Evolutionary conservation across 2,113 vertebrate genomes (phyloP).

Genomic region (Pelecanoides urinatrix): DNA sequence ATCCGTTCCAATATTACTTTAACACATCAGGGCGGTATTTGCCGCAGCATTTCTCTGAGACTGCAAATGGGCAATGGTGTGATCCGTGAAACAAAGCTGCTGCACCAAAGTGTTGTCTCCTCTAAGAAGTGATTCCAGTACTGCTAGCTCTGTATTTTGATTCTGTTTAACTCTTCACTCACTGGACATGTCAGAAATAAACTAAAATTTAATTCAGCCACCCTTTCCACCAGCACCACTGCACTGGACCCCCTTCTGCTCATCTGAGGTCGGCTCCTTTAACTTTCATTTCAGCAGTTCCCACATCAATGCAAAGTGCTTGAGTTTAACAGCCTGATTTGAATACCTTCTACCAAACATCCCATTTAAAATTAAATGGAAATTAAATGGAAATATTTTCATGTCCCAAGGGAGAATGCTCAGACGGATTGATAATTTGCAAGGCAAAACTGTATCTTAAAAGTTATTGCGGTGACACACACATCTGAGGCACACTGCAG

Average conservation of each 20-base stretch:
- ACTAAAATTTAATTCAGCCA: not conserved
- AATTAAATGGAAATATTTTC: constrained; percentile 44
- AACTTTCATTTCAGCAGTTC: not conserved
- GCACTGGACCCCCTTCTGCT: not conserved
- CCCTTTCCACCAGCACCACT: not conserved
- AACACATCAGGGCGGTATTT: not conserved
- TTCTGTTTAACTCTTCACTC: not conserved
- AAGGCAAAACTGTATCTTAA: constrained; percentile 36
- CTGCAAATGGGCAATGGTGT: not conserved
- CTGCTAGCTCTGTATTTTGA: not conserved
- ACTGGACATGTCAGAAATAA: not conserved
- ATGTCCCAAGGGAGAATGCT: not conserved
- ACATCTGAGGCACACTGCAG: not conserved
- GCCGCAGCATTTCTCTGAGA: not conserved
- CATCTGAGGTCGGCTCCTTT: not conserved
- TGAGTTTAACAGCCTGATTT: not conserved
- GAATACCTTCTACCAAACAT: not conserved
- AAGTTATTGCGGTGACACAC: not conserved
- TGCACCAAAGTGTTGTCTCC: not conserved
- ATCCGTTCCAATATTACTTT: not conserved
- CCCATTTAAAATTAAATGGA: not conserved
- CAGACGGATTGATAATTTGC: constrained; percentile 43
- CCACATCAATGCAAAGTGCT: not conserved
- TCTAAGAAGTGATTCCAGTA: not conserved
- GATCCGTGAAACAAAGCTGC: not conserved